Evolutionary conservation across 1,140 invertebrate species (phyloP), one percentile per base, ranked within the genome.

Genomic region (Panulirus ornatus): DNA sequence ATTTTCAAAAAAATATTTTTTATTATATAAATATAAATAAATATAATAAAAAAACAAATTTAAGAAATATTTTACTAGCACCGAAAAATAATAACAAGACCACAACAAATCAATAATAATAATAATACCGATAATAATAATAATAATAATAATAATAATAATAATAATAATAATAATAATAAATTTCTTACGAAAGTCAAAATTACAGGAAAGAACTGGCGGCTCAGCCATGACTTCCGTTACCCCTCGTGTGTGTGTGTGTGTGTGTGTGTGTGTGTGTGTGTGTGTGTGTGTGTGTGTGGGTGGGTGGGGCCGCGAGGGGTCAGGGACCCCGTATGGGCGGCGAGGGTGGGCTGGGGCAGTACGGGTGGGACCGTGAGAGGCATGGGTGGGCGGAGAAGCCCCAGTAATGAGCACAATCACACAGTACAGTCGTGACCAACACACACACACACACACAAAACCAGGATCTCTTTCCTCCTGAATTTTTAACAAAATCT

Each of bases 101-200:
- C 27, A 1, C 27, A 70, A 27, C 27, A 58, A 22, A 22, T 11
- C 22, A 58, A 58, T 11, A 58, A 58, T 58, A 58, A 58, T 58
- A 58, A 58, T 58, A 58, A 58, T 58, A 58, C 11, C 22, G 22
- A 58, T 58, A 58, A 58, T 58, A 58, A 58, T 58, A 58, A 58
- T 58, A 58, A 58, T 58, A 58, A 58, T 58, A 58, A 58, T 58
- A 58, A 58, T 58, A 58, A 58, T 58, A 58, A 58, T 11, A 22
- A 27, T 34, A 70, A n/a, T n/a, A n/a, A n/a, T n/a, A n/a, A n/a
- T n/a, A n/a, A n/a, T n/a, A n/a, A n/a, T n/a, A n/a, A n/a, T n/a
- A n/a, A n/a, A n/a, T n/a, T n/a, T n/a, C n/a, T n/a, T n/a, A n/a
- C n/a, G n/a, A n/a, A n/a, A n/a, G n/a, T n/a, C n/a, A n/a, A n/a